These are phyloP conservation scores for Patella vulgata DNA, from an alignment of 1,140 invertebrate species.

Conservation along the genomic window DNA sequence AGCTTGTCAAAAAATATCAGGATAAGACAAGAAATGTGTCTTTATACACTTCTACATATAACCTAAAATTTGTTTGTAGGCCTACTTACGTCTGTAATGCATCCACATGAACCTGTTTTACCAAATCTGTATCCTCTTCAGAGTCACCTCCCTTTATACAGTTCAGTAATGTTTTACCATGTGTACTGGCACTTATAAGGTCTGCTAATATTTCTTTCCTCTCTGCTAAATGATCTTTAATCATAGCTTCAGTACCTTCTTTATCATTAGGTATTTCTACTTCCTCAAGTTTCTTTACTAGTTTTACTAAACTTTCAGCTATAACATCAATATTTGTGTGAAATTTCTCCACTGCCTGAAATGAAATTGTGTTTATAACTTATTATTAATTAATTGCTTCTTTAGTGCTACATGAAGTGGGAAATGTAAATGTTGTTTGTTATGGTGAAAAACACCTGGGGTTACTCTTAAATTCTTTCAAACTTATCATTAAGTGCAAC, in stretches of 20 bases:
- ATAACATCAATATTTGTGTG: slow-evolving; percentile 83
- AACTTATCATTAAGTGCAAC: too few relatives aligned
- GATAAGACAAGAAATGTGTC: too few relatives aligned
- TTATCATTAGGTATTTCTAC: slow-evolving; percentile 88
- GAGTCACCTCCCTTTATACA: slow-evolving; percentile 65
- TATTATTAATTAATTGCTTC: too few relatives aligned
- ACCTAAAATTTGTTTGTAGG: too few relatives aligned
- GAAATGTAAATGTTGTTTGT: too few relatives aligned
- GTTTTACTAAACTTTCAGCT: slow-evolving; percentile 71
- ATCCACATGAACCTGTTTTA: slow-evolving; percentile 81
- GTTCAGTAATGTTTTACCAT: slow-evolving; percentile 82
- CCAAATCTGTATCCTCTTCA: slow-evolving; percentile 53
- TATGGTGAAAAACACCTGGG: too few relatives aligned
- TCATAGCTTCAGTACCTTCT: slow-evolving; percentile 64
- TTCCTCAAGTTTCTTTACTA: slow-evolving; percentile 75
- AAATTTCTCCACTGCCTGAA: slow-evolving; percentile 94
- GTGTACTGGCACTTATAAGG: slow-evolving; percentile 80
- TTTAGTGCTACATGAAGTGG: too few relatives aligned
- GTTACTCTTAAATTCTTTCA: too few relatives aligned
- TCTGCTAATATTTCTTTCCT: slow-evolving; percentile 80
- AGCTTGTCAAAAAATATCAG: too few relatives aligned
- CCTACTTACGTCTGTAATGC: slow-evolving; percentile 88
- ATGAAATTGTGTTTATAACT: too few relatives aligned
- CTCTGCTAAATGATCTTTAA: slow-evolving; percentile 57
- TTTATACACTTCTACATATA: too few relatives aligned